A percentile compares a stretch with the other conserved stretches of the same genome.
Evolutionary conservation across 2,888 invertebrate species (phyloP).

Genomic region (Sinohyriopsis cumingii): DNA sequence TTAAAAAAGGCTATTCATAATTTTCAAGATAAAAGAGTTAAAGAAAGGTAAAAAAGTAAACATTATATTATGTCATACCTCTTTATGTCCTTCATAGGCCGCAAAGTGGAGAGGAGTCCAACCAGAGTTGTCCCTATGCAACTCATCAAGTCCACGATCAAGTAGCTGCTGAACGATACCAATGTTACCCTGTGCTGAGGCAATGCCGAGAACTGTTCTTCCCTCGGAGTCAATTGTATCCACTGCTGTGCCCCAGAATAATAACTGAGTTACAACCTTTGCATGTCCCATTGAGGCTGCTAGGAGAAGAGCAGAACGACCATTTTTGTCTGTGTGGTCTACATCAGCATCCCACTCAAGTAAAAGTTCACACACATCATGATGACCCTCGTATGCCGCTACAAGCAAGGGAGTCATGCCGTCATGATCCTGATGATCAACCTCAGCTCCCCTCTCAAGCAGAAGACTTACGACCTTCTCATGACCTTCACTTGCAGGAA

Average conservation of each 20-base stretch:
- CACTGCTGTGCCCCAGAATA: constrained; percentile 96
- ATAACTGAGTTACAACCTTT: constrained; percentile 85
- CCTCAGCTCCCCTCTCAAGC: constrained; percentile 67
- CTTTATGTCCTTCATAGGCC: constrained; percentile 92
- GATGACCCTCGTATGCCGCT: constrained; percentile 77
- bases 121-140: constrained; percentile 87
- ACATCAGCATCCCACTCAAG: constrained; percentile 94
- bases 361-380: constrained; percentile 80
- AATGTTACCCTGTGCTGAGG: constrained; percentile 74
- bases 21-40: too few species aligned
- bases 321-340: constrained; percentile 82
- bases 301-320: constrained; percentile 66
- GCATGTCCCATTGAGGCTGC: constrained; percentile 95
- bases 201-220: constrained; percentile 81
- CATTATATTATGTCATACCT: constrained; percentile 78
- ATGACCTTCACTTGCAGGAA: constrained; percentile 73
- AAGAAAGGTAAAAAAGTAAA: neutral
- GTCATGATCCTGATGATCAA: constrained; percentile 70
- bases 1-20: too few species aligned
- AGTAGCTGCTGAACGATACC: constrained; percentile 91
- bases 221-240: constrained; percentile 96
- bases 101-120: constrained; percentile 98
- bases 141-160: constrained; percentile 79
- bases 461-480: constrained; percentile 69
- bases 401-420: constrained; percentile 71